Evolutionary conservation across 2,113 vertebrate species (phyloP).

Genomic region (Centropus bengalensis): DNA sequence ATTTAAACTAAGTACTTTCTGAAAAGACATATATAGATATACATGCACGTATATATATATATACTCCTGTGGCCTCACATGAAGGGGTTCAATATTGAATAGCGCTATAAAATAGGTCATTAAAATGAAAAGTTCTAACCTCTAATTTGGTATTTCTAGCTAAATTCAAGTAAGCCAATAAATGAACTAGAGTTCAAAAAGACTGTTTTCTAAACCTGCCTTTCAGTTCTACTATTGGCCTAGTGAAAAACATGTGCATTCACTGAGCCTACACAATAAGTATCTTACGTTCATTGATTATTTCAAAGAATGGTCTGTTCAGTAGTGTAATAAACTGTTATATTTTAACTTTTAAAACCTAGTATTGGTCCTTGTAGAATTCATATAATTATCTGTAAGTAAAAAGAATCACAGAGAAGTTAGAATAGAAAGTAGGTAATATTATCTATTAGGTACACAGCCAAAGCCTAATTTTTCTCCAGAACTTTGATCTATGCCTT

Average conservation of each 20-base stretch:
- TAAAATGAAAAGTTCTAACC: not conserved
- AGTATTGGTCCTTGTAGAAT: not conserved
- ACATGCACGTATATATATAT: accelerated
- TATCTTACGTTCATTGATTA: not conserved
- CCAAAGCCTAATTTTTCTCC: not conserved
- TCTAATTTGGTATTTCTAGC: not conserved
- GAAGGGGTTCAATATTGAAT: not conserved
- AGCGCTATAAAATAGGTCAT: not conserved
- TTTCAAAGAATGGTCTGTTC: not conserved
- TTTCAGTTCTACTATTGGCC: not conserved
- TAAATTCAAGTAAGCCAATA: not conserved
- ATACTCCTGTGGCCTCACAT: not conserved
- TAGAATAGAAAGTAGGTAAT: not conserved
- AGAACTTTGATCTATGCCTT: not conserved
- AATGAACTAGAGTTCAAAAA: not conserved
- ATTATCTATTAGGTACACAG: not conserved
- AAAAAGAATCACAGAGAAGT: not conserved
- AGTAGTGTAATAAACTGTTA: not conserved
- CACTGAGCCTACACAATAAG: not conserved
- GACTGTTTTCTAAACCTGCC: not conserved
- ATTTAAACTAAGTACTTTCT: not conserved
- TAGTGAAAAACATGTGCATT: not conserved
- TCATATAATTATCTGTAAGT: not conserved
- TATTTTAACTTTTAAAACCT: not conserved
- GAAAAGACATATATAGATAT: not conserved